These are phyloP conservation scores for Paramormyrops kingsleyae DNA, from an alignment of 2,113 vertebrate genomes.

Conservation along the genomic window DNA sequence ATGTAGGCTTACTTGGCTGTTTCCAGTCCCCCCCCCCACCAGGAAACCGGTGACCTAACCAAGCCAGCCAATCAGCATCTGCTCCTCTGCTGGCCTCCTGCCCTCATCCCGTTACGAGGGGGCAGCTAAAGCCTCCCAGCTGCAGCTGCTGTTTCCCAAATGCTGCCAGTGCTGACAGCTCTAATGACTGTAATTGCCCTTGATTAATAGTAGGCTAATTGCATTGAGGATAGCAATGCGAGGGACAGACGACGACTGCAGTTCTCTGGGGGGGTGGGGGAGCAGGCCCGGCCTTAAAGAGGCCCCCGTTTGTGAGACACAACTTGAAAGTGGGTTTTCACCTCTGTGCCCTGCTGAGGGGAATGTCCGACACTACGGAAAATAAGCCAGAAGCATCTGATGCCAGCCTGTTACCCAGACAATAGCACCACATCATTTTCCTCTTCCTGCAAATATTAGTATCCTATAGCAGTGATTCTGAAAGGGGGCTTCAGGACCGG, in stretches of 20 bases:
- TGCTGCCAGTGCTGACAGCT: conserved; percentile 18
- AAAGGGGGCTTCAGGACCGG: background rate
- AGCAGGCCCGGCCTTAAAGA: background rate
- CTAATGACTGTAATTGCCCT: conserved; percentile 23
- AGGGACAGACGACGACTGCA: conserved; percentile 11
- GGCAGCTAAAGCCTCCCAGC: background rate
- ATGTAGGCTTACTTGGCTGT: background rate
- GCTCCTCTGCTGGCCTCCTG: background rate
- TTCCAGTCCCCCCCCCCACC: background rate
- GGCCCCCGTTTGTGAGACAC: background rate
- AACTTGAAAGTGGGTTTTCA: background rate
- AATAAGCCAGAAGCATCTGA: background rate
- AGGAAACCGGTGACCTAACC: background rate
- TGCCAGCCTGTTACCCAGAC: background rate
- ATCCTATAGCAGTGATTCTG: background rate
- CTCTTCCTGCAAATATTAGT: background rate
- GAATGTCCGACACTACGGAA: background rate
- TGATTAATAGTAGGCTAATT: conserved; percentile 30
- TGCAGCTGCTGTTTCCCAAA: conserved; percentile 23
- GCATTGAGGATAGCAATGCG: conserved; percentile 9
- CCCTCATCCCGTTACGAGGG: background rate
- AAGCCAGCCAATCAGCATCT: background rate
- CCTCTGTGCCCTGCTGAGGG: background rate
- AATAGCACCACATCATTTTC: too few relatives aligned
- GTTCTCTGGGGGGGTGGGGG: background rate